Evolutionary conservation across 2,797 vertebrate genomes (phyloP), one percentile per base, ranked within the genome.

Genomic region (Enteromius viviparus): DNA sequence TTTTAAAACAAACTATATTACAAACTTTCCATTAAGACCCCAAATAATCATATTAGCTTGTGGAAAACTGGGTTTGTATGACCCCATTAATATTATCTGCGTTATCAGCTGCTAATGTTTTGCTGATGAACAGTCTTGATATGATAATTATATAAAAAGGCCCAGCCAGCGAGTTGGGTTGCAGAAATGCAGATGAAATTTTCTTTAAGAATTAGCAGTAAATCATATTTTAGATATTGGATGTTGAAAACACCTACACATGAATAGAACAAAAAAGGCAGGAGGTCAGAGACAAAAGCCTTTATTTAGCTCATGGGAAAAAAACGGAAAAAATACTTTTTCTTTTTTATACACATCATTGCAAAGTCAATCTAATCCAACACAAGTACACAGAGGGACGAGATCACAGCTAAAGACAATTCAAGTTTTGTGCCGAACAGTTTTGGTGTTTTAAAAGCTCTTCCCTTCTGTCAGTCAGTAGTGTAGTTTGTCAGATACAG

Each of bases 311-410:
- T 49, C 14, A 23, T 64, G 40, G 9, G 32, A 32, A n/a, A 58
- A 70, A 49, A 76, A 40, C 12, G 37, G 7, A 40, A 8, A 32
- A 32, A 32, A 32, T 1, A 32, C 29, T 2, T 32, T 32, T 32
- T 21, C 6, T 29, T 58, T 37, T 53, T 17, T 17, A 6, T 5
- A 60, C 11, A 71, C 68, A 45, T 71, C 66, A 80, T 60, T n/a
- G 37, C 23, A 71, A 80, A 80, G 55, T 60, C 53, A 80, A 17
- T 80, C 37, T 11, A 3, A 51, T 81, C 69, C 26, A 64, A 47
- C 55, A 81, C 68, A 64, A 81, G 62, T 37, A 74, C 69, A 81
- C 69, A 81, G 6, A 37, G 40, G 10, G 40, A 72, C 68, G 23
- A 32, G 10, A 34, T 81, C 69, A 81, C 55, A 29, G 9, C 49